Base-by-base conservation (phyloP, 2,888 invertebrate species). In the Drosophila flavopinicola region DNA sequence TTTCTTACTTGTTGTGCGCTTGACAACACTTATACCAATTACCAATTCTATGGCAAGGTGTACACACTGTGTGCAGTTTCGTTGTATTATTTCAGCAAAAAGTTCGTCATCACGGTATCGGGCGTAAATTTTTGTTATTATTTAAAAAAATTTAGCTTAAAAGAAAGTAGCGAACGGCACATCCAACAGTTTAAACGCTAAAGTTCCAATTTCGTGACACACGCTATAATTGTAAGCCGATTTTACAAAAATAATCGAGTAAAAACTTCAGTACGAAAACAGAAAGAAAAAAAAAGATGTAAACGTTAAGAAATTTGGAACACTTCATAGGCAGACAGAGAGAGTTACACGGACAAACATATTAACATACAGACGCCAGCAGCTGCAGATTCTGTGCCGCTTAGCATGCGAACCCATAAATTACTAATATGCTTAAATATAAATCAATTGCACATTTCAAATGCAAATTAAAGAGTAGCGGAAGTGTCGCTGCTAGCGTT, bases 21-120 rank as follows among this genome's bases (percentile, higher is more conserved):
- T 67, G 51, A 15, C 57, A 67, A 7, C 71, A 72, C 73, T 64
- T 2, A 0, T 4, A 17, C 1, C 0, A 17, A 20, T 68, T 64
- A n/a, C 6, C 35, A 2, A 59, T 68, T 57, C n/a, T 45, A n/a
- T 10, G 27, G 1, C 35, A 39, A 52, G 70, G 58, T 75, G 73
- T 63, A 70, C 75, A 70, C 73, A 74, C 59, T 74, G 61, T 48
- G 45, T 32, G n/a, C 54, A 59, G 69, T 68, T 69, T 72, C 74
- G 69, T 69, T 68, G 64, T 60, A 60, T 60, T 65, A 59, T 72
- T 69, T 69, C 57, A 67, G 74, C 71, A 71, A 75, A 74, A 72
- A 73, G 74, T 73, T 74, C 66, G 74, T 73, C 73, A 73, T 73
- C 73, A 57, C 6, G 38, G 27, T 56, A 49, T 72, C 64, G 73